These are phyloP conservation scores for Eonycteris spelaea DNA, from an alignment of 2,113 vertebrate species.

Conservation along the genomic window DNA sequence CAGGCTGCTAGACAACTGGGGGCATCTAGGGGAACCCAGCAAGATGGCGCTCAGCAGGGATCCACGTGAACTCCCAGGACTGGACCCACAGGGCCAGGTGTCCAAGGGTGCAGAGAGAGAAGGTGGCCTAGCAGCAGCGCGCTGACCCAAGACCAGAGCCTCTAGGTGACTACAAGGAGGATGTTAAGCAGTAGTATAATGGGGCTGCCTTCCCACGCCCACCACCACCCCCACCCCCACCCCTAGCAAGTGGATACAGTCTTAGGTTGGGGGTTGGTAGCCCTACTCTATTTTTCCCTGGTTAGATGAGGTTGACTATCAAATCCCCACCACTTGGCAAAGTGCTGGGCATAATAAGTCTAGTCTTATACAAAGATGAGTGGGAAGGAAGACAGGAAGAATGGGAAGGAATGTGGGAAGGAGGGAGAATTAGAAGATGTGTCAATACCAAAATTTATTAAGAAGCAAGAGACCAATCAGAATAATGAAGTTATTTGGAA, in stretches of 20 bases:
- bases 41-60: not conserved
- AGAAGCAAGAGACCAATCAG: not conserved
- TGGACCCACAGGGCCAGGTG: not conserved
- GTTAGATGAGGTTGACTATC: not conserved
- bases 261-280: no score
- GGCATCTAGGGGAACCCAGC: not conserved
- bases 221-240: fast-evolving
- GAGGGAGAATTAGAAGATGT: not conserved
- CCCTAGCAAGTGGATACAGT: fast-evolving
- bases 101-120: not conserved
- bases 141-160: not conserved
- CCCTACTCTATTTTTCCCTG: not conserved
- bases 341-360: not conserved
- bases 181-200: not conserved
- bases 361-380: not conserved
- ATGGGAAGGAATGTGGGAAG: not conserved
- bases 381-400: not conserved
- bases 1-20: not conserved
- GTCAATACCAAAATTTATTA: not conserved
- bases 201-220: not conserved
- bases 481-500: not conserved
- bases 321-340: not conserved
- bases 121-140: not conserved
- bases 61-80: not conserved
- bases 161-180: not conserved